These are phyloP conservation scores for Venusia cambrica DNA, from an alignment of 2,888 invertebrate genomes.

Conservation along the genomic window DNA sequence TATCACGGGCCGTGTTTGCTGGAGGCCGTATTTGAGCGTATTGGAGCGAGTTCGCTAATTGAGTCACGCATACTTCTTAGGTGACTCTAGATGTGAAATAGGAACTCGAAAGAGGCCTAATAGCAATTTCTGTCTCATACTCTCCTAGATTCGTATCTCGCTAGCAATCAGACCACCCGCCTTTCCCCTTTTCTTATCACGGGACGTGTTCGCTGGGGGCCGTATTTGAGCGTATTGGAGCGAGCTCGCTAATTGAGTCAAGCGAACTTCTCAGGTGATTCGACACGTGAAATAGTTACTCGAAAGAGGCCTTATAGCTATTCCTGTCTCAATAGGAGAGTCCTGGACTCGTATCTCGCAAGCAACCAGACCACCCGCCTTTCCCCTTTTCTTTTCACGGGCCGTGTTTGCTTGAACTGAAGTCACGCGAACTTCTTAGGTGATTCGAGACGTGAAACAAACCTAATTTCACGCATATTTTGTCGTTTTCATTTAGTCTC, in stretches of 20 bases:
- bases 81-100: too few species aligned
- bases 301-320: not conserved
- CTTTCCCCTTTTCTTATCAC: constrained; percentile 32
- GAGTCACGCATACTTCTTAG: too few species aligned
- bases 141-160: constrained; percentile 16
- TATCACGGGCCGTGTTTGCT: constrained; percentile 31
- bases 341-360: constrained; percentile 22
- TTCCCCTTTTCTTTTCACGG: constrained; percentile 32
- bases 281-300: too few species aligned
- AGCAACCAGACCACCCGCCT: constrained; percentile 12
- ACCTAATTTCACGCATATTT: constrained; percentile 49
- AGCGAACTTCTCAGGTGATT: too few species aligned
- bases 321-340: not conserved
- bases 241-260: constrained; percentile 51
- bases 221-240: constrained; percentile 45
- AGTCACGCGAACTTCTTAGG: constrained; percentile 41
- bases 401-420: constrained; percentile 31
- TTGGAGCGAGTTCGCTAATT: constrained; percentile 48
- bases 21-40: constrained; percentile 44
- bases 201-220: constrained; percentile 33
- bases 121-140: constrained; percentile 1
- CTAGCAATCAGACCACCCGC: constrained; percentile 19
- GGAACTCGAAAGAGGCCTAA: constrained; percentile 1
- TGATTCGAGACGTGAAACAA: constrained; percentile 41
- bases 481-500: constrained; percentile 32